phyloP scores from a whole-genome alignment of 2,113 vertebrate species.

The Paraplagusia blochii region DNA sequence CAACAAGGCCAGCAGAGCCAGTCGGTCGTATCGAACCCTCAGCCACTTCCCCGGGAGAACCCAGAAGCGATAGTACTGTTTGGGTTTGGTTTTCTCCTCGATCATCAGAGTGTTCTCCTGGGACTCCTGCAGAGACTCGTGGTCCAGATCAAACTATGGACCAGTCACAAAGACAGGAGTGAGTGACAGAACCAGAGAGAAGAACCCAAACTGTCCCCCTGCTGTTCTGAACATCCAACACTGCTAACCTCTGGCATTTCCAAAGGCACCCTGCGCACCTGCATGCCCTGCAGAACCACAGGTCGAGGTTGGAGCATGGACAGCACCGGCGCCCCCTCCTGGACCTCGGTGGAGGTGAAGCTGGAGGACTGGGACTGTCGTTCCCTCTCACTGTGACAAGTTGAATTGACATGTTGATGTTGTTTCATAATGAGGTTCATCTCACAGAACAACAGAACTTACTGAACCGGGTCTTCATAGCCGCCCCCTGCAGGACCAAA shows the following conservation, averaged over 20 bases:
- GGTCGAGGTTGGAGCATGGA: slow-evolving; percentile 83
- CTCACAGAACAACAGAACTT: slow-evolving; percentile 45
- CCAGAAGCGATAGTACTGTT: slow-evolving; percentile 98
- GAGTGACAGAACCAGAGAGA: no score
- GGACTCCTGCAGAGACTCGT: slow-evolving; percentile 88
- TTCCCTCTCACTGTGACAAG: slow-evolving; percentile 75
- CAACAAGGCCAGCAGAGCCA: slow-evolving; percentile 94
- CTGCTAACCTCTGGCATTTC: slow-evolving; percentile 80
- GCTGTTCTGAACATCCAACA: slow-evolving; percentile 5
- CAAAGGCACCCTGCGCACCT: slow-evolving; percentile 86
- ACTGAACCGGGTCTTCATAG: slow-evolving; percentile 87
- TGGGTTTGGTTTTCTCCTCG: slow-evolving; percentile 87
- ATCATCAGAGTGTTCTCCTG: slow-evolving; percentile 92
- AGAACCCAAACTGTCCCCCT: no score
- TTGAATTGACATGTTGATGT: neutral
- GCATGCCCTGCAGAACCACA: slow-evolving; percentile 88
- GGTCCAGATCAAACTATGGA: slow-evolving; percentile 85
- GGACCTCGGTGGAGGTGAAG: slow-evolving; percentile 87
- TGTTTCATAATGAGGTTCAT: no score
- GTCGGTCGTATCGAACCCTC: slow-evolving; percentile 93
- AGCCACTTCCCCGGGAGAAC: slow-evolving; percentile 94
- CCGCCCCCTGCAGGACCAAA: slow-evolving; percentile 86
- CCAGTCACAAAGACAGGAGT: neutral
- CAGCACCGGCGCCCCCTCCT: slow-evolving; percentile 79
- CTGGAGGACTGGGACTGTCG: slow-evolving; percentile 90